Evolutionary conservation across 2,888 invertebrate genomes (phyloP).

Genomic region (Ormyrus nitidulus): DNA sequence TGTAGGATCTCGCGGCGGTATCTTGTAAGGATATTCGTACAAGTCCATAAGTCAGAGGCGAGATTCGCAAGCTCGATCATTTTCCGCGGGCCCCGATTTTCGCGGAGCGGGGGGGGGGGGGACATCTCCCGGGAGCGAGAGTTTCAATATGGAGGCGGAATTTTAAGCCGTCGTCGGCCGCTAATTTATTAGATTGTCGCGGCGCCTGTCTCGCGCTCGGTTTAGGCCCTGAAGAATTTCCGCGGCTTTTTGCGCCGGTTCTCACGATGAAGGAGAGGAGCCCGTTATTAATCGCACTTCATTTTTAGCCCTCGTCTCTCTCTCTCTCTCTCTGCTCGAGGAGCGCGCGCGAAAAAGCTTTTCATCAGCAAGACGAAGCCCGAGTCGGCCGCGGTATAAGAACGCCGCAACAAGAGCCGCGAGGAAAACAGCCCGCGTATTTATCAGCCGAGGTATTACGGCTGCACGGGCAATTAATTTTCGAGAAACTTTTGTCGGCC

Average conservation of each 20-base stretch:
- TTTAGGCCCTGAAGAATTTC: conserved; percentile 4
- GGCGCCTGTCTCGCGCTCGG: neutral
- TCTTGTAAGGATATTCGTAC: too few relatives aligned
- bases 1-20: too few relatives aligned
- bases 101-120: too few relatives aligned
- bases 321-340: neutral
- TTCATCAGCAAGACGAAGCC: conserved; percentile 52
- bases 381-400: neutral
- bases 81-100: too few relatives aligned
- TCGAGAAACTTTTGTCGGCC: conserved; percentile 3
- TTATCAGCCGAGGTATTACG: conserved; percentile 41
- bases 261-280: neutral
- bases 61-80: too few relatives aligned
- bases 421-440: conserved; percentile 25
- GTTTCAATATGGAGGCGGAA: neutral
- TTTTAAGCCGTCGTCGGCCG: neutral
- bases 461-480: conserved; percentile 46
- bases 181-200: conserved; percentile 15
- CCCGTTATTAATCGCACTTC: conserved; percentile 54
- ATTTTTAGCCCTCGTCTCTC: conserved; percentile 48
- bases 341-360: conserved; percentile 42
- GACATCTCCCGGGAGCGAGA: neutral
- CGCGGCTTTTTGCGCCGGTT: neutral
- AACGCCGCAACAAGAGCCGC: neutral
- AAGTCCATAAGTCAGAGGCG: too few relatives aligned